phyloP scores from a whole-genome alignment of 2,888 invertebrate genomes.

The Girardia tigrina region DNA sequence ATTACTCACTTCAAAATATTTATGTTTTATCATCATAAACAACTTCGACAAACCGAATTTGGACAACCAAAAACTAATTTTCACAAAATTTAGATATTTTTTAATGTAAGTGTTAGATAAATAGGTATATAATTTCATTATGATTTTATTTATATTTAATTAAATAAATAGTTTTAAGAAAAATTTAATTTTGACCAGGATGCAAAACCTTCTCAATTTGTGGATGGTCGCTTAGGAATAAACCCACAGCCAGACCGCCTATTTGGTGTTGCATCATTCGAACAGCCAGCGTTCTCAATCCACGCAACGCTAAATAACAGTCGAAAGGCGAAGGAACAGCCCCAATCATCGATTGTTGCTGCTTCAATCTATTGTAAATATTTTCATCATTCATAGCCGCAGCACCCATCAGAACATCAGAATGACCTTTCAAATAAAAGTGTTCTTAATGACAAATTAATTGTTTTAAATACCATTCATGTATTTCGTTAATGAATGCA shows the following conservation, averaged over 20 bases:
- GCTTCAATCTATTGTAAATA: constrained; percentile 62
- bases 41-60: too few relatives aligned
- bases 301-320: constrained; percentile 70
- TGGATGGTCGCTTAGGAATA: constrained; percentile 45
- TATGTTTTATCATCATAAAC: too few relatives aligned
- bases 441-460: too few relatives aligned
- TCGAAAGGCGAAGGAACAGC: constrained; percentile 89
- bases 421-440: constrained; percentile 58
- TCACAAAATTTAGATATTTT: too few relatives aligned
- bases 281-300: constrained; percentile 48
- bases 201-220: constrained; percentile 47
- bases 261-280: constrained; percentile 50
- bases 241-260: constrained; percentile 47
- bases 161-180: too few relatives aligned
- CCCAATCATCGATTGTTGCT: constrained; percentile 75
- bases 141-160: too few relatives aligned
- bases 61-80: too few relatives aligned
- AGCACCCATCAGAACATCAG: constrained; percentile 90
- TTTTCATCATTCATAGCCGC: constrained; percentile 63
- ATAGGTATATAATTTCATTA: too few relatives aligned
- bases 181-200: constrained; percentile 48
- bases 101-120: too few relatives aligned
- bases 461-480: constrained; percentile 63
- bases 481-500: constrained; percentile 88
- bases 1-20: too few relatives aligned